A percentile compares a stretch with the other conserved stretches of the same genome.
Conservation (phyloP, 2,888 invertebrate species). For the Limenitis camilla region DNA sequence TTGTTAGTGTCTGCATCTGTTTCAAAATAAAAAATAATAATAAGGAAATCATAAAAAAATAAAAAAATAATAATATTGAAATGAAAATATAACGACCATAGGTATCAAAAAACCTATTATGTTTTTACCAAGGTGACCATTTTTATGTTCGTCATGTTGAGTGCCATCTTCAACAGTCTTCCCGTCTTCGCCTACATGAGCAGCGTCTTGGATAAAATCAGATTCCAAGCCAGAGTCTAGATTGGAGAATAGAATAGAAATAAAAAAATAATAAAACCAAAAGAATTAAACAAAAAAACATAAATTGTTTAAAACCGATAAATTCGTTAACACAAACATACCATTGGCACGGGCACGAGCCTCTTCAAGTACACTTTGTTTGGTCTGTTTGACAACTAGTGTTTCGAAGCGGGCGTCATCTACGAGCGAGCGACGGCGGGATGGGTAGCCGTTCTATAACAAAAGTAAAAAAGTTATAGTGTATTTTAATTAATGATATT, state of each 20-base stretch:
- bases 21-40: slow-evolving; percentile 41
- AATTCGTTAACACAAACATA: slow-evolving; percentile 46
- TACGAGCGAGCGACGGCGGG: slow-evolving; percentile 94
- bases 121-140: slow-evolving; percentile 73
- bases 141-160: slow-evolving; percentile 66
- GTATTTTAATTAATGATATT: neutral
- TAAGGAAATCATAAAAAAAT: slow-evolving; percentile 35
- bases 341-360: slow-evolving; percentile 92
- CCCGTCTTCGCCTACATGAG: slow-evolving; percentile 60
- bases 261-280: slow-evolving; percentile 4
- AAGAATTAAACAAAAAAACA: slow-evolving; percentile 22
- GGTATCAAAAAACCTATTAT: slow-evolving; percentile 16
- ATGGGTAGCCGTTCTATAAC: slow-evolving; percentile 96
- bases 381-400: slow-evolving; percentile 94
- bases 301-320: neutral
- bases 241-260: slow-evolving; percentile 21
- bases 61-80: slow-evolving; percentile 20
- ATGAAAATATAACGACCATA: slow-evolving; percentile 17
- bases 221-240: slow-evolving; percentile 79
- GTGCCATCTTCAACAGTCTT: slow-evolving; percentile 63
- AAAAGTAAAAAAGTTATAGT: slow-evolving; percentile 30
- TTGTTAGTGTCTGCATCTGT: slow-evolving; percentile 64
- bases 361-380: slow-evolving; percentile 93
- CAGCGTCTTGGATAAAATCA: slow-evolving; percentile 75
- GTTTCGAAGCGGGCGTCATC: slow-evolving; percentile 99